Evolutionary conservation across 2,113 vertebrate species (phyloP), one percentile per base, ranked within the genome.

Genomic region (Cathartes aura): DNA sequence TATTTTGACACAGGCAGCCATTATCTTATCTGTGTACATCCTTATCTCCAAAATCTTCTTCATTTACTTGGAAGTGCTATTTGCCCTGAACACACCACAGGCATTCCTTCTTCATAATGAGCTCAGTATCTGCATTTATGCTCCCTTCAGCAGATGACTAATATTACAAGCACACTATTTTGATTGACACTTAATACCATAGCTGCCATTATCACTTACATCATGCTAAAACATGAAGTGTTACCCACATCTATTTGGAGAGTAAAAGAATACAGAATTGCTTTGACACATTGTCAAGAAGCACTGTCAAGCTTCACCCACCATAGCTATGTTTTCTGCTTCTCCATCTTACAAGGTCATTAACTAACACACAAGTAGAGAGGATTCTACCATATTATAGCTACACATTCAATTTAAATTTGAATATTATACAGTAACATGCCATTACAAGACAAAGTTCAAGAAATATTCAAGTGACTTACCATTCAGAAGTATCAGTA

Each of bases 281-380:
- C 93, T 96, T 96, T 97, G 97, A 96, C 96, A 97, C 91, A 20
- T 89, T 97, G 96, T 97, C 95, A 97, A 94, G 89, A 90, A 91
- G 89, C 59, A 82, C 91, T 93, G 94, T 96, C 96, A 97, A 94
- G 90, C 55, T 90, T 97, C 95, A 96, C 96, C 97, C 92, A 97
- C 96, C 62, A 93, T 12, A 97, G 62, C 89, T 91, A 70, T 73
- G 89, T 94, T 93, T 94, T 97, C 89, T 80, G 53, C 76, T 95
- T 92, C 91, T 96, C 84, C 82, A 91, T 45, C 71, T 94, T 93
- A 97, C 81, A 85, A 95, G 96, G 89, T 96, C 93, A 93, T 95
- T 96, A 94, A 82, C 81, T 91, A 81, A 74, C 18, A 67, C 9
- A 27, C 6, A 79, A 95, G 47, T 30, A 95, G 76, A 85, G 45